Base-by-base conservation (phyloP, 2,113 vertebrate species). In the Mandrillus leucophaeus region DNA sequence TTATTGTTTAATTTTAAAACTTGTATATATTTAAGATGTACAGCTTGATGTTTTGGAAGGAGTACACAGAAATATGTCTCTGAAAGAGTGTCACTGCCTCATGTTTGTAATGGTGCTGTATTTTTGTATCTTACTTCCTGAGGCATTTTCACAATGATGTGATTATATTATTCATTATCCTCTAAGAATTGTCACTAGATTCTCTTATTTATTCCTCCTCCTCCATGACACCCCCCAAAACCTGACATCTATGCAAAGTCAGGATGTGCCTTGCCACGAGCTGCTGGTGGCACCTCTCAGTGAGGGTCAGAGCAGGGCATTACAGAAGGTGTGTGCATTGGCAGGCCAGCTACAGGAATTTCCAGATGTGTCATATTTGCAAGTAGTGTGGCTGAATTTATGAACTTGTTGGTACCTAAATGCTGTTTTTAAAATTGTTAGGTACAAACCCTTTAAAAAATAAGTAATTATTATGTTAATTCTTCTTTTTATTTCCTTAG, bases 291-390 rank as follows among this genome's bases (percentile, higher is more conserved):
- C 12, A 3, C 6, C 12, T 0, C 73, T 75, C 40, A 27, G 99
- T 0, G 99, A 99, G 6, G 99, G 99, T 96, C 99, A 99, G 99
- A 99, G 99, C 98, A 99, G 99, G 8, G 99, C 99, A 90, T 98
- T 99, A 89, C 99, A 99, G 98, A 99, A 99, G 98, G 99, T 99
- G 82, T 99, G 99, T 96, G 99, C 99, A 90, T 97, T 99, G 97
- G 97, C 98, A 97, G 98, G 98, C 99, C 38, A 96, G 98, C 38
- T 50, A 25, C 35, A 12, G 8, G 12, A 27, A 17, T 66, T 35
- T 68, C n/a, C 18, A 57, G 70, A 32, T 14, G 40, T 45, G 23
- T 45, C 13, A 2, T 45, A 75, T 75, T 25, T 45, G 23, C 73
- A 75, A 45, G 22, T 16, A 27, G 8, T 50, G 64, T 23, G 35